phyloP scores from a whole-genome alignment of 2,888 invertebrate genomes.

The Drosophila longiperda region DNA sequence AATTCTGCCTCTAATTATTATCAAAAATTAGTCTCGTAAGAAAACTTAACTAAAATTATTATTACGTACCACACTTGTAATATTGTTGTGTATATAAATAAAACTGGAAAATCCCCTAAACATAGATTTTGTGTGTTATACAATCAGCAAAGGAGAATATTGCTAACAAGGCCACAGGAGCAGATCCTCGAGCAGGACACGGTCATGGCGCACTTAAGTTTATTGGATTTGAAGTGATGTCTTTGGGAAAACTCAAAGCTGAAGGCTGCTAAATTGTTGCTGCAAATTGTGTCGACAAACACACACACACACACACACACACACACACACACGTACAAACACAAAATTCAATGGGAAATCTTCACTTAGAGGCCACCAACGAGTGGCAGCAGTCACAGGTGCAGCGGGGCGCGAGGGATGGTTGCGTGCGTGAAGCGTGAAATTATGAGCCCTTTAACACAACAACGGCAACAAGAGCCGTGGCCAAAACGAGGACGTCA shows the following conservation, averaged over 20 bases:
- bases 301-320: conserved; percentile 14
- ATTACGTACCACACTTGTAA: not conserved
- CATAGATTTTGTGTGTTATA: conserved; percentile 30
- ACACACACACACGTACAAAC: conserved; percentile 8
- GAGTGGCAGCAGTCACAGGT: conserved; percentile 52
- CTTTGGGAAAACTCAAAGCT: conserved; percentile 41
- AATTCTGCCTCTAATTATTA: not conserved
- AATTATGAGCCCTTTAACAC: conserved; percentile 76
- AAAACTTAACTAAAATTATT: not conserved
- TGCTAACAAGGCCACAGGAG: conserved; percentile 7
- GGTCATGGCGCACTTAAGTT: conserved; percentile 65
- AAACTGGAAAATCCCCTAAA: not conserved
- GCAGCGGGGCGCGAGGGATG: conserved; percentile 25
- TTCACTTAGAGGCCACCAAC: conserved; percentile 52
- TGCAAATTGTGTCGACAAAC: conserved; percentile 54
- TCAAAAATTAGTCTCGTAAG: not conserved
- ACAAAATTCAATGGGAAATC: conserved; percentile 36
- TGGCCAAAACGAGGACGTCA: conserved; percentile 54
- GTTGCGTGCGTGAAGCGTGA: conserved; percentile 71
- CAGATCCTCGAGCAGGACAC: conserved; percentile 13
- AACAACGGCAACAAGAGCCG: conserved; percentile 28
- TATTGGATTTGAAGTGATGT: conserved; percentile 75
- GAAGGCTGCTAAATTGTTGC: conserved; percentile 39
- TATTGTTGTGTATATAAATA: conserved; percentile 6
- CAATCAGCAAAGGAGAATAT: conserved; percentile 25